Evolutionary conservation across 2,888 invertebrate genomes (phyloP), one percentile per base, ranked within the genome.

Genomic region (Dynastes grantii): DNA sequence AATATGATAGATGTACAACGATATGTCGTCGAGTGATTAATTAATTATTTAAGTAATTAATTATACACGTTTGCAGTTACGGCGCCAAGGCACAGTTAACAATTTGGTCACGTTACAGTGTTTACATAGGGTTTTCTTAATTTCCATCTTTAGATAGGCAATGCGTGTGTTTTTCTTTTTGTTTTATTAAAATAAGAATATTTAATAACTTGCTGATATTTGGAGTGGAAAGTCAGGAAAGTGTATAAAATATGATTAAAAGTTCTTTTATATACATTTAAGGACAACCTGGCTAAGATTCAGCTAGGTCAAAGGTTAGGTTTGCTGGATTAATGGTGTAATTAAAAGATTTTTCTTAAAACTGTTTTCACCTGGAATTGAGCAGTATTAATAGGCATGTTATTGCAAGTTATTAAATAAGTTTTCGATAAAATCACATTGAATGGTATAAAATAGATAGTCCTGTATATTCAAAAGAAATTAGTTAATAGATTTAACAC

Each of bases 1-100:
- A 71, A 71, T 55, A 55, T 76, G 76, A 76, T 76, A 76, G 76
- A 76, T 76, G 76, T 76, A 76, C 53, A 76, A 76, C 76, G 76
- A 76, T 76, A 76, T 76, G 76, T 76, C 37, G 53, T 67, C 55
- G 16, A 37, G 53, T 55, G 32, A 55, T 67, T 63, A 53, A 53
- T 16, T 16, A 53, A n/a, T n/a, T n/a, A 16, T 13, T n/a, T n/a
- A 53, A 2, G 53, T 53, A 16, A 53, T 53, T 53, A 37, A 61
- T 27, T 51, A 55, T 45, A 76, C 49, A 76, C 51, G 40, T 64
- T 64, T 64, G 2, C 71, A 32, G 61, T 49, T 49, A 51, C 58
- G 77, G 64, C 63, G 64, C 70, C 61, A 77, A 77, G 77, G 77
- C 77, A 77, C 77, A 71, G 71, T 77, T 77, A 63, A 71, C 37